Percentiles rank a stretch among this genome's conserved stretches.
phyloP scores from a whole-genome alignment of 2,888 invertebrate genomes.

The Volucella inanis region DNA sequence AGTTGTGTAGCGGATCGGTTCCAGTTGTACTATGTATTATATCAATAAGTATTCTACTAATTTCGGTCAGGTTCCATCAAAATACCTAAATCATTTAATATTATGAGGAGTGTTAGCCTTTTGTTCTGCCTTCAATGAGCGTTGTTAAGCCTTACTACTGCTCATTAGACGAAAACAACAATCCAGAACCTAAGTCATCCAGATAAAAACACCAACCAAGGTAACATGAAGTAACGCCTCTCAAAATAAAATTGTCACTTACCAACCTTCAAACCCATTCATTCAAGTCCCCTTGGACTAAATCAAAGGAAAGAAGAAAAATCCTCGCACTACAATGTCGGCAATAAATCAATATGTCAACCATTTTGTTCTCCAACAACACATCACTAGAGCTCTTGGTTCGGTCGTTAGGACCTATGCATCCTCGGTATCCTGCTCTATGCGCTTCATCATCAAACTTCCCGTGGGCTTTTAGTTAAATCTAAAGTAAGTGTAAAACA shows the following conservation, averaged over 20 bases:
- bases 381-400: background rate
- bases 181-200: too few species aligned
- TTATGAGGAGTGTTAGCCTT: too few species aligned
- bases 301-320: background rate
- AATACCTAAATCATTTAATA: too few species aligned
- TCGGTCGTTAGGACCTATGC: conserved; percentile 8
- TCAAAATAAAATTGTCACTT: background rate
- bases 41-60: too few species aligned
- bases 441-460: conserved; percentile 6
- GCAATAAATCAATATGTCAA: conserved; percentile 59
- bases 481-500: conserved; percentile 49
- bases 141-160: too few species aligned
- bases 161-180: too few species aligned
- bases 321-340: conserved; percentile 20
- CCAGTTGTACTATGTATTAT: too few species aligned
- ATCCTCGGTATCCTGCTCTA: conserved; percentile 48
- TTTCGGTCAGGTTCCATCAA: too few species aligned
- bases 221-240: conserved; percentile 21
- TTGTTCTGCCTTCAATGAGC: too few species aligned
- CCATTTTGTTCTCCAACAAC: conserved; percentile 46
- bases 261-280: conserved; percentile 5
- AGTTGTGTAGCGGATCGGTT: too few species aligned
- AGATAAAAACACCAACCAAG: too few species aligned
- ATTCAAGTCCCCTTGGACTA: background rate
- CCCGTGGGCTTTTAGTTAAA: conserved; percentile 39